phyloP scores from a whole-genome alignment of 2,113 vertebrate species.

The Rhinolophus sinicus region DNA sequence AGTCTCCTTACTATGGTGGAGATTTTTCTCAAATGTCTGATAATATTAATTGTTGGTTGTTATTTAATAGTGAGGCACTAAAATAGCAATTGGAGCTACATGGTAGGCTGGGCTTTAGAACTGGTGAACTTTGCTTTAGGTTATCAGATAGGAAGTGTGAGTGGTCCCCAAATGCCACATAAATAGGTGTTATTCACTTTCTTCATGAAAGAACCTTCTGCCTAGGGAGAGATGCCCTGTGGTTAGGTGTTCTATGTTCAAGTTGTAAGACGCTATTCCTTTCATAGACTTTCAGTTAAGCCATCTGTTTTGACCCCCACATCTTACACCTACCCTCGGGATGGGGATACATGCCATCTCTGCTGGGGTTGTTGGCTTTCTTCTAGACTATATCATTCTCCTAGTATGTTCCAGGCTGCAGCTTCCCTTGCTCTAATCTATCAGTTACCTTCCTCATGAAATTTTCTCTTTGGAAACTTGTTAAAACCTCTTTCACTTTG shows the following conservation, averaged over 20 bases:
- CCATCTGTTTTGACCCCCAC: neutral
- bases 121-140: neutral
- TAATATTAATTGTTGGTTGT: neutral
- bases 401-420: neutral
- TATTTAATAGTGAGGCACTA: neutral
- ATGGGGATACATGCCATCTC: neutral
- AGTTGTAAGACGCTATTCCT: neutral
- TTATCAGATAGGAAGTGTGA: neutral
- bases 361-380: neutral
- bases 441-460: neutral
- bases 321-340: neutral
- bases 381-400: neutral
- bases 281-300: neutral
- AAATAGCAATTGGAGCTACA: neutral
- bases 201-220: neutral
- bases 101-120: neutral
- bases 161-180: neutral
- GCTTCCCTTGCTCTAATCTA: neutral
- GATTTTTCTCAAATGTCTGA: neutral
- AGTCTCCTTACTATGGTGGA: neutral
- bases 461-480: constrained; percentile 1
- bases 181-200: neutral
- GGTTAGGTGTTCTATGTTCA: neutral
- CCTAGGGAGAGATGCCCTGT: neutral
- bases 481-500: neutral